A percentile compares a stretch with the other conserved stretches of the same genome.
Conservation (phyloP, 2,888 invertebrate genomes). For the Brachyptera risi region DNA sequence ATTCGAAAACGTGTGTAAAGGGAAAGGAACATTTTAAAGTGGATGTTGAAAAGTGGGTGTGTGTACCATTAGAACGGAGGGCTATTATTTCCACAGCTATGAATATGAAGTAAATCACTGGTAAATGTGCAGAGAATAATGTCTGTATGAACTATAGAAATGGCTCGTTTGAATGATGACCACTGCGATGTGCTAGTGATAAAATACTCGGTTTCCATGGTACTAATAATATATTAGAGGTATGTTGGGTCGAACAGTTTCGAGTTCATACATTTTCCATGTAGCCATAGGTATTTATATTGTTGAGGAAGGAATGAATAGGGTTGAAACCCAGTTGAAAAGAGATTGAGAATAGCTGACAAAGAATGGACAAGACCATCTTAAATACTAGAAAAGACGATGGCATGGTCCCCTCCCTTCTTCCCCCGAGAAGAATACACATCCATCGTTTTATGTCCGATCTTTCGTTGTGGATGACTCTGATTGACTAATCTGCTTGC, state of each 20-base stretch:
- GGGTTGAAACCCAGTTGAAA: background rate
- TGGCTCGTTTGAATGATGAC: conserved; percentile 9
- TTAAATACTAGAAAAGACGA: conserved; percentile 6
- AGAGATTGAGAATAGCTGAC: conserved; percentile 6
- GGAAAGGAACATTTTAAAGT: no score
- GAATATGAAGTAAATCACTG: conserved; percentile 11
- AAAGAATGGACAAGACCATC: background rate
- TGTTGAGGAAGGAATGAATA: background rate
- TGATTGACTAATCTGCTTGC: conserved; percentile 13
- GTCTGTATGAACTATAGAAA: conserved; percentile 1
- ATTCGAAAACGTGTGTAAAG: background rate
- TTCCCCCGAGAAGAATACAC: background rate
- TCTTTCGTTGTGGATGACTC: background rate
- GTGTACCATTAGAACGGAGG: background rate
- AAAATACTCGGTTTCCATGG: no score
- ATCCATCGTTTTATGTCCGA: background rate
- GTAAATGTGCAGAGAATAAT: background rate
- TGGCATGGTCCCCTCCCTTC: background rate
- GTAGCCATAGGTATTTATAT: background rate
- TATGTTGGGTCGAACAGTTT: background rate
- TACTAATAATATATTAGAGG: background rate
- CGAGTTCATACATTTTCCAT: background rate
- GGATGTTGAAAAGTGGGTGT: background rate
- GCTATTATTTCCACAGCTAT: background rate
- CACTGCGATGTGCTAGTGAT: background rate